phyloP scores from a whole-genome alignment of 1,140 invertebrate genomes.

The Caerostris darwini region DNA sequence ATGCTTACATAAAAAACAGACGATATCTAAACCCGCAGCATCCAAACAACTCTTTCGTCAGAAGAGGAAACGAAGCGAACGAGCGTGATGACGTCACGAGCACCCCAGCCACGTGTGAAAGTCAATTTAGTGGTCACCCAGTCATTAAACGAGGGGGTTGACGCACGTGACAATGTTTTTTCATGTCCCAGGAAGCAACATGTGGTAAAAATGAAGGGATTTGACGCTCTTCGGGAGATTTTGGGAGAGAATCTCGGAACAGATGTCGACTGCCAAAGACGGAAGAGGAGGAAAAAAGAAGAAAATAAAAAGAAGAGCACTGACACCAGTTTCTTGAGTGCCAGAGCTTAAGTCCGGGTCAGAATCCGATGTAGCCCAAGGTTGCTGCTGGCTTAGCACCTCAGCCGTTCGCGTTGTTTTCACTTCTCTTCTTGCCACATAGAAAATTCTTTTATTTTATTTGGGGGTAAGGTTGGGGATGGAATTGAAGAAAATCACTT shows the following conservation, averaged over 20 bases:
- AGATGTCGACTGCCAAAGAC: conserved; percentile 66
- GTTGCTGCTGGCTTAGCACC: conserved; percentile 53
- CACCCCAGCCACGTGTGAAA: conserved; percentile 41
- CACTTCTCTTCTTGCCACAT: conserved; percentile 35
- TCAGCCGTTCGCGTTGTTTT: conserved; percentile 55
- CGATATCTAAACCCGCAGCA: not conserved
- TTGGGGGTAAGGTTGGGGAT: not conserved
- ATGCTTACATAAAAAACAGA: no score
- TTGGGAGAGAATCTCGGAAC: conserved; percentile 57
- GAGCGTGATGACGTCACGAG: conserved; percentile 48
- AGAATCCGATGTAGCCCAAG: conserved; percentile 42
- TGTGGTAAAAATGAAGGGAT: conserved; percentile 66
- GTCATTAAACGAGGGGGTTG: conserved; percentile 12
- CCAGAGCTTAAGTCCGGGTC: conserved; percentile 64
- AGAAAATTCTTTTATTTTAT: conserved; percentile 11
- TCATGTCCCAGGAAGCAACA: conserved; percentile 50
- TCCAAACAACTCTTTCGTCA: not conserved
- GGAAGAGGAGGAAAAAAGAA: conserved; percentile 42
- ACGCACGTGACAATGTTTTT: conserved; percentile 61
- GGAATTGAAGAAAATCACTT: not conserved
- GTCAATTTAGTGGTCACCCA: conserved; percentile 53
- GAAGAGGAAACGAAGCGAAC: not conserved
- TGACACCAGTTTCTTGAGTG: conserved; percentile 46
- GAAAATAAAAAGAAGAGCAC: conserved; percentile 47
- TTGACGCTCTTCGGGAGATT: conserved; percentile 34